These are phyloP conservation scores for Tupaia chinensis DNA, from an alignment of 2,113 vertebrate genomes.

Conservation along the genomic window DNA sequence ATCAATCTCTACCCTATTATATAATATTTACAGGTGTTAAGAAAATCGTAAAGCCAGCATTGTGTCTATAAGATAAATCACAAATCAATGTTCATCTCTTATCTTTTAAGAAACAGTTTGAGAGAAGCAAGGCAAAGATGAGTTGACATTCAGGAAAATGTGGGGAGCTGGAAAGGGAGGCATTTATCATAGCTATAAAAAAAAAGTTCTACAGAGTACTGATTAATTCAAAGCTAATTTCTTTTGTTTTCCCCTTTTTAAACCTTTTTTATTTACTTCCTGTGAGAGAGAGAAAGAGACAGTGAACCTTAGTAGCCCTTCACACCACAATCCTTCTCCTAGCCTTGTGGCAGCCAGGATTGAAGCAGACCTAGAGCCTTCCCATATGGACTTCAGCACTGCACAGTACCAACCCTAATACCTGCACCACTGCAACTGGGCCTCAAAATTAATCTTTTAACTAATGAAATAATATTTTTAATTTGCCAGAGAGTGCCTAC, in stretches of 20 bases:
- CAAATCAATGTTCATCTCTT: constrained; percentile 14
- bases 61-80: not conserved
- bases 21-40: not conserved
- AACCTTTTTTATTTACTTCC: too few relatives aligned
- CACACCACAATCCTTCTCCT: too few relatives aligned
- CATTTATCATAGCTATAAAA: not conserved
- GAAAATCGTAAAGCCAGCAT: constrained; percentile 2
- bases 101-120: constrained; percentile 11
- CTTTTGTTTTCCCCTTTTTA: not conserved
- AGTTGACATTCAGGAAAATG: not conserved
- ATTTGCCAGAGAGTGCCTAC: too few relatives aligned
- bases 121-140: constrained; percentile 23
- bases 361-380: too few relatives aligned
- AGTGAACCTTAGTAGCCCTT: too few relatives aligned
- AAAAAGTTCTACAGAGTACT: not conserved
- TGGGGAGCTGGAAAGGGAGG: not conserved
- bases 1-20: not conserved
- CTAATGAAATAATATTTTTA: too few relatives aligned
- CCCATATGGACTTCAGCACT: too few relatives aligned
- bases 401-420: too few relatives aligned
- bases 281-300: too few relatives aligned
- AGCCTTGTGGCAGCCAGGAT: too few relatives aligned
- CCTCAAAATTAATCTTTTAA: too few relatives aligned
- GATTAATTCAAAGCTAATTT: constrained; percentile 37
- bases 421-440: too few relatives aligned